A percentile compares a stretch with the other conserved stretches of the same genome.
These are phyloP conservation scores for Dendrocopos noguchii DNA, from an alignment of 2,113 vertebrate genomes.

Conservation along the genomic window DNA sequence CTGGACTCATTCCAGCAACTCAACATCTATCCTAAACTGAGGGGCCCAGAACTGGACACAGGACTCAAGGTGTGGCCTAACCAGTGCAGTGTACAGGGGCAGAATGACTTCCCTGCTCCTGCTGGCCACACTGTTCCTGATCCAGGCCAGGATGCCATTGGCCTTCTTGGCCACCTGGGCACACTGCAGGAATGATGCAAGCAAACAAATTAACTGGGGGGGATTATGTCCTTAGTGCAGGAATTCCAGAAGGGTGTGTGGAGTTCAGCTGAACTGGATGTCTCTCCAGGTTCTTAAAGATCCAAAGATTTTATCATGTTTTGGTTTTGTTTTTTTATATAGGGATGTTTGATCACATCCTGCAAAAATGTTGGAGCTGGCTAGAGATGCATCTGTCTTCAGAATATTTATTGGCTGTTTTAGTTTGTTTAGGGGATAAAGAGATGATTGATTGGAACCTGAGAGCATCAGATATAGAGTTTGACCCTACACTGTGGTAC, in stretches of 20 bases:
- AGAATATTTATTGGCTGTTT: background rate
- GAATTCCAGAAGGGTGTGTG: conserved; percentile 7
- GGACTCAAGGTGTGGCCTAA: no score
- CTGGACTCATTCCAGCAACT: no score
- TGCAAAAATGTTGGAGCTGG: conserved; percentile 41
- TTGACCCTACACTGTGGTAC: background rate
- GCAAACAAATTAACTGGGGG: background rate
- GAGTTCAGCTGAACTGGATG: conserved; percentile 13
- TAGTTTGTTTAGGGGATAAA: background rate
- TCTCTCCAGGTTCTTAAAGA: background rate
- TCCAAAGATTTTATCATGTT: conserved; percentile 32
- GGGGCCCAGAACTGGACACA: no score
- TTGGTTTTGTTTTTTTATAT: background rate
- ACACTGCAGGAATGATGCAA: background rate
- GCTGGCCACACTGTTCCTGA: no score
- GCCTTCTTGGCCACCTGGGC: no score
- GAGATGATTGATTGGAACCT: background rate
- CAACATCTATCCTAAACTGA: no score
- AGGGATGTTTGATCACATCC: conserved; percentile 9
- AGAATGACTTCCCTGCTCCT: no score
- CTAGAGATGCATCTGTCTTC: background rate
- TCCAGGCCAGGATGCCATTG: no score
- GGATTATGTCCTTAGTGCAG: conserved; percentile 37
- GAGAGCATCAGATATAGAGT: accelerated
- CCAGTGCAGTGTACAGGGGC: no score